A percentile compares a stretch with the other conserved stretches of the same genome.
phyloP scores from a whole-genome alignment of 2,888 invertebrate genomes.

The Cactoblastis cactorum region DNA sequence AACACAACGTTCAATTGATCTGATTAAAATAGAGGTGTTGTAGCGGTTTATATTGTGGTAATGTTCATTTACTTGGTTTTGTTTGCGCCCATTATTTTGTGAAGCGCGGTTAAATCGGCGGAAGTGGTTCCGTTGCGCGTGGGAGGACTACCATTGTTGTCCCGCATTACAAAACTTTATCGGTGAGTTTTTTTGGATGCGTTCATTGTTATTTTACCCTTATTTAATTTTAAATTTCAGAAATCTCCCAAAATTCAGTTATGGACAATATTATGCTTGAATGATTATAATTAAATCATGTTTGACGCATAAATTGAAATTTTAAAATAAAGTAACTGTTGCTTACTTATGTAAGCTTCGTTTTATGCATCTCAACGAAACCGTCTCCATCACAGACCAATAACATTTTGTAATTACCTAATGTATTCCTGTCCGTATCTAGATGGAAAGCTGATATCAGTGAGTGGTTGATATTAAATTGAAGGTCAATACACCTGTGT shows the following conservation, averaged over 20 bases:
- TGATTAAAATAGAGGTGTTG: slow-evolving; percentile 36
- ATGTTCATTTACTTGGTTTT: slow-evolving; percentile 50
- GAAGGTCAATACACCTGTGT: slow-evolving; percentile 40
- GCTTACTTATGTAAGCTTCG: too few species aligned
- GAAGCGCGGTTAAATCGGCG: slow-evolving; percentile 57
- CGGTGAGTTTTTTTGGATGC: slow-evolving; percentile 33
- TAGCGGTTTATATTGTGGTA: slow-evolving; percentile 45
- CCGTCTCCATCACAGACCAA: too few species aligned
- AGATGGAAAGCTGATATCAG: slow-evolving; percentile 14
- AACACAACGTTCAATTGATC: slow-evolving; percentile 36
- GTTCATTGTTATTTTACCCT: slow-evolving; percentile 18
- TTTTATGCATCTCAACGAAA: too few species aligned
- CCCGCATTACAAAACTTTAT: slow-evolving; percentile 42
- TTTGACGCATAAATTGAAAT: too few species aligned
- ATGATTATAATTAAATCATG: too few species aligned
- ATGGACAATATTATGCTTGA: too few species aligned
- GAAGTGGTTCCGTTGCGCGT: slow-evolving; percentile 64
- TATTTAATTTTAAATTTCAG: too few species aligned
- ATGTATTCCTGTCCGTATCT: not conserved
- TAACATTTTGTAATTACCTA: not conserved
- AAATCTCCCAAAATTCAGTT: too few species aligned
- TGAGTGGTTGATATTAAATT: slow-evolving; percentile 24
- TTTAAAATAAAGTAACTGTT: too few species aligned
- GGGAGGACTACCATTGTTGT: slow-evolving; percentile 56
- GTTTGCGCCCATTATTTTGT: slow-evolving; percentile 52